Evolutionary conservation across 2,797 vertebrate species (phyloP), one percentile per base, ranked within the genome.

Genomic region (Lemur catta): DNA sequence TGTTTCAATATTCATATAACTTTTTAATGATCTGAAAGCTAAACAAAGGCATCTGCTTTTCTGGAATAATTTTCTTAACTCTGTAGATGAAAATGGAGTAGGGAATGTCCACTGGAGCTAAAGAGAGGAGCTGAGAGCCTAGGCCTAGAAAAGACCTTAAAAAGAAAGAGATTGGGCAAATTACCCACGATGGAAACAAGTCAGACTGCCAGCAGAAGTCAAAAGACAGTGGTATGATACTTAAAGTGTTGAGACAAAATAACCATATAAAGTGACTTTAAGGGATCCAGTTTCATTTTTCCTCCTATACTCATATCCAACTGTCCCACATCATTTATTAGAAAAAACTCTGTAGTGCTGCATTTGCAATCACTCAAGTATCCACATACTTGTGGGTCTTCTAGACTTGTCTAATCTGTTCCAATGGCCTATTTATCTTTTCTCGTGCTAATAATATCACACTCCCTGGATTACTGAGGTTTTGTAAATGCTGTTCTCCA

Each of bases 31-130:
- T 52, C 74, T 63, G 13, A 82, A 87, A 79, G 71, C 61, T 35
- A 76, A 26, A 74, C 55, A 46, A 46, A 84, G 46, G 41, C 15
- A 38, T 38, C n/a, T 48, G 41, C 15, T 76, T 57, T 92, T 74
- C 80, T 92, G 22, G 43, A 69, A 85, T 30, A 86, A 78, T 75
- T 75, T 81, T 43, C 55, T 55, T 76, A 74, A 46, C 35, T 76
- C 43, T 28, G 46, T 0, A 48, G 38, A n/a, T 35, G 26, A 76
- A 59, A 61, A 2, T 5, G 6, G 46, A 87, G 46, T 2, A 55
- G 67, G 46, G 30, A 75, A 28, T 20, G 26, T 15, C 8, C 35
- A 13, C 35, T 12, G n/a, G 84, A 69, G 35, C 6, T 82, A 52
- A 78, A 76, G 41, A 63, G 55, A 43, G 46, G 22, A 38, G 24